Base-by-base conservation (phyloP, 2,113 vertebrate species). In the Ceratotherium simum region DNA sequence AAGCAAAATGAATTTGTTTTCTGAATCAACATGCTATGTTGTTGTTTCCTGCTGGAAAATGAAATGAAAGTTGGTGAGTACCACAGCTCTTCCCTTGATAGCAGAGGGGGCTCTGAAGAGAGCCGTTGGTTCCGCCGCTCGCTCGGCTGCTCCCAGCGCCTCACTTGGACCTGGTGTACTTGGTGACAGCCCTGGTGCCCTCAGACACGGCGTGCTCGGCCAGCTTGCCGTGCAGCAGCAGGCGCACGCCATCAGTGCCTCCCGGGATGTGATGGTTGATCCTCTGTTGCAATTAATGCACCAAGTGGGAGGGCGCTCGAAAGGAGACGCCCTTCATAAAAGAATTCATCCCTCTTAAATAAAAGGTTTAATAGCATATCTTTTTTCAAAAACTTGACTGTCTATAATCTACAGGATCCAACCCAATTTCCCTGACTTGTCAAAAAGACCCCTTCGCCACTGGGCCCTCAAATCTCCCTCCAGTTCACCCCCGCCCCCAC, bases 161-260 rank as follows among this genome's bases (percentile, higher is more conserved):
- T 98, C 92, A 98, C 96, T 98, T 97, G 97, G 97, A 62, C 79
- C 96, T 98, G 83, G 95, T 96, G 67, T 96, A 93, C 87, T 97
- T 96, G 90, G 96, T 96, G 93, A 96, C 91, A 0, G 94, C 97
- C 60, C 97, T 91, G 80, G 97, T 97, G 89, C 97, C 95, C 96
- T 98, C 83, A 0, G 96, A 98, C 31, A 97, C 88, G 0, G 95
- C 72, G 0, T 97, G 97, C 96, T 97, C 97, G 85, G 97, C 95
- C 95, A 98, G 94, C 92, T 98, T 91, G 0, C 97, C 80, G 0
- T 91, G 97, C 75, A 95, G 91, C 96, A 97, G 96, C 14, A 98
- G 96, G 21, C 75, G 8, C 23, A 85, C 92, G 0, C 96, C 0
- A 86, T 95, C 95, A 97, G 97, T 80, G 98, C 96, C 67, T 98